Evolutionary conservation across 2,113 vertebrate genomes (phyloP).

Genomic region (Struthidea cinerea): DNA sequence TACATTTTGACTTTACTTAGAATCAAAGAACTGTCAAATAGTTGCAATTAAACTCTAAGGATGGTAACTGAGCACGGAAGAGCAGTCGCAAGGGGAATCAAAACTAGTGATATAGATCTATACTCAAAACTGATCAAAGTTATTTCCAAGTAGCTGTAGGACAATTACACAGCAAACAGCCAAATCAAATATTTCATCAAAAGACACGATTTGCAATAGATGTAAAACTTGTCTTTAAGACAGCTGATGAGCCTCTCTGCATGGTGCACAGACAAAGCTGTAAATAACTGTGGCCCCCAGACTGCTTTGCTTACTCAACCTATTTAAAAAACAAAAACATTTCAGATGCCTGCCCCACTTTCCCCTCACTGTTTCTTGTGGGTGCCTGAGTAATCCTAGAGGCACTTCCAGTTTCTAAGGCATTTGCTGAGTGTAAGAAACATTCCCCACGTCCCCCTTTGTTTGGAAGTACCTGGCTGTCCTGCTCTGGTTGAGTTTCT

Average conservation of each 20-base stretch:
- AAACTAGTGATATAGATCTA: not conserved
- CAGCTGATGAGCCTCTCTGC: conserved; percentile 7
- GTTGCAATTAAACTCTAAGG: not conserved
- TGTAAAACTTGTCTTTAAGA: not conserved
- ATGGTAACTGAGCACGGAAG: not conserved
- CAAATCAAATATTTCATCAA: not conserved
- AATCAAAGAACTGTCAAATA: not conserved
- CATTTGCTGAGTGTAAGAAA: conserved; percentile 59
- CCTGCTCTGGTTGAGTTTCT: not conserved
- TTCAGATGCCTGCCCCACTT: conserved; percentile 16
- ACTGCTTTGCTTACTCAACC: conserved; percentile 36
- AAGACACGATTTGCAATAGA: not conserved
- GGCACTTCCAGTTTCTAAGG: conserved; percentile 22
- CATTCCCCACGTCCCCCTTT: not conserved
- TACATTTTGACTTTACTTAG: not conserved
- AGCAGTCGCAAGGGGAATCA: not conserved
- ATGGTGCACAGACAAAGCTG: not conserved
- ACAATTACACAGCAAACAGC: not conserved
- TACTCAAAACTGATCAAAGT: conserved; percentile 21
- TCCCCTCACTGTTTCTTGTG: conserved; percentile 45
- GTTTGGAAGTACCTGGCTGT: not conserved
- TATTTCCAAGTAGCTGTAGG: not conserved
- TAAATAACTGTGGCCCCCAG: conserved; percentile 26
- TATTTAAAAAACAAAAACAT: not conserved
- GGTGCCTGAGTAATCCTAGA: conserved; percentile 37